These are phyloP conservation scores for Drosophila bunnanda DNA, from an alignment of 2,888 invertebrate species.

Conservation along the genomic window DNA sequence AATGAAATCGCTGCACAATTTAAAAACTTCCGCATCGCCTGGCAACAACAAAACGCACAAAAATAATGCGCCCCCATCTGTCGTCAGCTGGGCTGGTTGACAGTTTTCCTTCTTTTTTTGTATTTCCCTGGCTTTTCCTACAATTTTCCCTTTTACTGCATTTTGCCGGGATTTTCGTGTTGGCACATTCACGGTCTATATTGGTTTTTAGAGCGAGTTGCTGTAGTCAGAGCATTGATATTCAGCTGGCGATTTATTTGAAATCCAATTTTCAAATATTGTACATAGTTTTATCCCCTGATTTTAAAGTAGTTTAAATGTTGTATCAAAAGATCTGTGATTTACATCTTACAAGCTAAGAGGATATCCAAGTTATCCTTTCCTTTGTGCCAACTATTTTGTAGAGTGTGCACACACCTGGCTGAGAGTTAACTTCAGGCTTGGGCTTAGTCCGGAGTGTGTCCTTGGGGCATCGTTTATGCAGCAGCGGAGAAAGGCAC, in stretches of 20 bases:
- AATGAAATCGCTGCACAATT: constrained; percentile 58
- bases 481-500: constrained; percentile 3
- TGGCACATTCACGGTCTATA: constrained; percentile 7
- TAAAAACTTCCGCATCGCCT: constrained; percentile 75
- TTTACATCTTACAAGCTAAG: neutral
- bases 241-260: neutral
- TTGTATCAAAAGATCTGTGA: neutral
- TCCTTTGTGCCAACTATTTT: neutral
- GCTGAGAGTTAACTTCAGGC: neutral
- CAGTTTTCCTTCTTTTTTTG: neutral
- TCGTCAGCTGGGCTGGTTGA: constrained; percentile 25
- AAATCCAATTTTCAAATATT: constrained; percentile 4
- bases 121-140: neutral
- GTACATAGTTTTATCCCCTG: neutral
- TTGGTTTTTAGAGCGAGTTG: neutral
- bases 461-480: constrained; percentile 17
- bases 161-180: constrained; percentile 10
- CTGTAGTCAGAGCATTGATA: neutral
- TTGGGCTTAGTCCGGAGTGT: constrained; percentile 5
- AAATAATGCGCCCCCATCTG: constrained; percentile 61
- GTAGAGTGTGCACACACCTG: constrained; percentile 12
- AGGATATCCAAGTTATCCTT: neutral
- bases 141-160: constrained; percentile 3
- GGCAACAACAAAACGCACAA: constrained; percentile 46
- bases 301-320: neutral